Evolutionary conservation across 2,113 vertebrate genomes (phyloP), one percentile per base, ranked within the genome.

Genomic region (Notothenia coriiceps): DNA sequence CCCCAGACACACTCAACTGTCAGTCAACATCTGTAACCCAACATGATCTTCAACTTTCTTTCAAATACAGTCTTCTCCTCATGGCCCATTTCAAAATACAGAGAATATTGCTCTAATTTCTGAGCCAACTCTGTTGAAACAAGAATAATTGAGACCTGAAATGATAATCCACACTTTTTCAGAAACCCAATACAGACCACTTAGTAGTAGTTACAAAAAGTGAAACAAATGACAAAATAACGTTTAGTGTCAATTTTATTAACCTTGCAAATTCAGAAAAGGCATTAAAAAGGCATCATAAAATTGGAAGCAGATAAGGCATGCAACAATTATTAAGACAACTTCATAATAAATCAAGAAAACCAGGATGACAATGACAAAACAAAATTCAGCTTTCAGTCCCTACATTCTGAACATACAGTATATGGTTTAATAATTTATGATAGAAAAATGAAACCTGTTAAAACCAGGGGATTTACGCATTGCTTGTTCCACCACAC

Each of bases 381-480:
- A 46, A 18, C n/a, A 70, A 79, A 75, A 50, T 51, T 80, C 55
- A 60, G 51, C 14, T 62, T 82, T 81, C 62, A 61, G 62, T 60
- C 49, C n/a, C 49, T 57, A 74, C 47, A 79, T 68, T 79, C 12
- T 66, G 33, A 69, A 82, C 44, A 54, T 46, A 77, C 65, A 89
- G 74, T 79, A 78, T 71, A 86, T 44, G 40, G 64, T 83, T 80
- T 64, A 87, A 94, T 92, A 89, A 93, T 67, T 88, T 91, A 87
- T 74, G 14, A 63, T 67, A 85, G 51, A 86, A 86, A 77, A 74
- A 79, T 73, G 22, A 20, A 84, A 83, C 78, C 70, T 82, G 80
- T 87, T 89, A 88, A 74, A 93, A 93, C 61, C 85, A 92, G 89
- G 88, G 71, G 25, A 89, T 79, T 40, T 40, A 40, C 0, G 35